Evolutionary conservation across 92 coral and sea anemone genomes (phyloP), one percentile per base, ranked within the genome.

Genomic region (Heteractis magnifica): DNA sequence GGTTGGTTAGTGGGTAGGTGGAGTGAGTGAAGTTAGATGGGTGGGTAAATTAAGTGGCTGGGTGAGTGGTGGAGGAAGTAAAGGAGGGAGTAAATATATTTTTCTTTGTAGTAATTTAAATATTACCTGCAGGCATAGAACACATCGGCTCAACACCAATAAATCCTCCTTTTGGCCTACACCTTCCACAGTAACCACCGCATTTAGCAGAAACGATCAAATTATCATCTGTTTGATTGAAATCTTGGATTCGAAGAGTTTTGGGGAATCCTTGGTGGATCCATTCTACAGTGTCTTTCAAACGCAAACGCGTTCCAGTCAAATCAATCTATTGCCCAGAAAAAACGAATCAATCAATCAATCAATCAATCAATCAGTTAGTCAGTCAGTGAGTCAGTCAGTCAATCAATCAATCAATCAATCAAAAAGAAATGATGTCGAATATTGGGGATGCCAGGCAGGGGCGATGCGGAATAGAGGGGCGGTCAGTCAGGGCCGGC

Each of bases 121-220:
- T 0, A 34, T 12, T 81, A 97, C 99, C 94, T 85, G 86, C 92
- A 5, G 99, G 99, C 49, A 89, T 87, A 16, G 85, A 70, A 81
- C 98, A 97, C 64, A 92, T 59, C 2, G 94, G 92, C 73, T 91
- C 84, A 62, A 97, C 86, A 72, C 81, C 60, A 77, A 97, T 87
- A 19, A 86, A 77, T 71, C 99, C 99, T 51, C 81, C 90, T 50
- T 80, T 78, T 6, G 99, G 99, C 11, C 90, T 86, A 49, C 99
- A 97, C 21, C 98, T 87, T 60, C 97, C 93, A 76, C 99, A 97
- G 91, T 98, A 97, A 6, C 99, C 99, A 7, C 99, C 99, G 82
- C 99, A 97, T 84, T 90, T 94, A 15, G 94, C 99, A 20, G 94
- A 90, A 49, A 91, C 92, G 68, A 91, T 87, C 20, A 84, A 58